phyloP scores from a whole-genome alignment of 2,113 vertebrate genomes.

The Strix aluco region DNA sequence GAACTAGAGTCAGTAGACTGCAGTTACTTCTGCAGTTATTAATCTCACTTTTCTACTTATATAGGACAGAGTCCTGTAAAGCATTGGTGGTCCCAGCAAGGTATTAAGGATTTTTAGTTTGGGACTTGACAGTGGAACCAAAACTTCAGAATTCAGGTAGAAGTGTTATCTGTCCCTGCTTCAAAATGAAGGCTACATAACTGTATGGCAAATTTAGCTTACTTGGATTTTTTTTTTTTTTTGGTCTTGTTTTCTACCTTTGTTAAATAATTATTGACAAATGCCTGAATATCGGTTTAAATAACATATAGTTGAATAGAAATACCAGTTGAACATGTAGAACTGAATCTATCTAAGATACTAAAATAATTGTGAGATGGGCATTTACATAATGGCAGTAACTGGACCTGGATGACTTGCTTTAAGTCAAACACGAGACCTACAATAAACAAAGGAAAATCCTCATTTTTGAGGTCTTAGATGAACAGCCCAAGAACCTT shows the following conservation, averaged over 20 bases:
- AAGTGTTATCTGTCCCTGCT: not conserved
- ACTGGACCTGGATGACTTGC: not conserved
- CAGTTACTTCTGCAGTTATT: not conserved
- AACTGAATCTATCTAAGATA: not conserved
- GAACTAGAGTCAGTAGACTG: not conserved
- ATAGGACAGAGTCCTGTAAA: not conserved
- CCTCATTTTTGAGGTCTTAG: not conserved
- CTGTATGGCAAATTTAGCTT: not conserved
- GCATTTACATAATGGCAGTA: not conserved
- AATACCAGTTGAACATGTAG: not conserved
- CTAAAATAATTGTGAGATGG: not conserved
- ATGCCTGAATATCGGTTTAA: not conserved
- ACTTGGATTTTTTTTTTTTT: not conserved
- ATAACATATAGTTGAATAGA: not conserved
- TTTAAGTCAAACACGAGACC: not conserved
- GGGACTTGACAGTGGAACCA: not conserved
- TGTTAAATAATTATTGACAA: not conserved
- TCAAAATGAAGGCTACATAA: not conserved
- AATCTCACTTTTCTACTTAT: not conserved
- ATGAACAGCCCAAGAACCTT: not conserved
- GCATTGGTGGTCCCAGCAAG: rapidly evolving
- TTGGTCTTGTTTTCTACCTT: not conserved
- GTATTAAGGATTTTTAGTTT: not conserved
- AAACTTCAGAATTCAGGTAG: not conserved
- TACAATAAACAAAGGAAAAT: not conserved